Evolutionary conservation across 2,113 vertebrate genomes (phyloP).

Genomic region (Sardina pilchardus): DNA sequence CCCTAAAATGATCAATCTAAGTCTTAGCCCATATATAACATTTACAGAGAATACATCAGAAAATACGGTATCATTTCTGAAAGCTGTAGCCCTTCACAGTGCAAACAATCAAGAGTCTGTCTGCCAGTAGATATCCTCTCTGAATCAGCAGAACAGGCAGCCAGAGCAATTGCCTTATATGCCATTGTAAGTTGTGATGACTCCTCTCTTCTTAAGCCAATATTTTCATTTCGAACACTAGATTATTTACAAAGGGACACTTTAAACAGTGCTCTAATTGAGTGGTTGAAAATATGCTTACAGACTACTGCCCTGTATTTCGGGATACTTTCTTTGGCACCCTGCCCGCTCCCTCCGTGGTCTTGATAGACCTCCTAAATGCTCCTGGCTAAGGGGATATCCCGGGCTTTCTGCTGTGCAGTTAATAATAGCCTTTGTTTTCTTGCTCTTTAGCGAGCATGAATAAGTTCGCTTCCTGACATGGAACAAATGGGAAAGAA

Average conservation of each 20-base stretch:
- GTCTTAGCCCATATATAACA: background rate
- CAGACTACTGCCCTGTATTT: background rate
- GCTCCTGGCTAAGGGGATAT: background rate
- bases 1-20: constrained; percentile 63
- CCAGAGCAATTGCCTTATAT: background rate
- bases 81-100: too few species aligned
- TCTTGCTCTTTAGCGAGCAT: background rate
- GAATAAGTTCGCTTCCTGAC: background rate
- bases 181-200: background rate
- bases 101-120: too few species aligned
- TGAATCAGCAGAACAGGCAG: background rate
- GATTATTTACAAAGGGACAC: background rate
- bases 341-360: background rate
- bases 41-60: too few species aligned
- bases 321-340: background rate
- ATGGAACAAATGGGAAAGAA: background rate
- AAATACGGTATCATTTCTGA: too few species aligned
- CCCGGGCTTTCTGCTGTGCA: background rate
- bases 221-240: background rate
- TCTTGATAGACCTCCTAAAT: background rate
- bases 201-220: background rate
- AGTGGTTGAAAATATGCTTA: background rate
- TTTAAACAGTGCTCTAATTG: background rate
- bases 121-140: too few species aligned
- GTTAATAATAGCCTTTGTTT: constrained; percentile 2